Evolutionary conservation across 2,113 vertebrate species (phyloP).

Genomic region (Corythornis vintsioides): DNA sequence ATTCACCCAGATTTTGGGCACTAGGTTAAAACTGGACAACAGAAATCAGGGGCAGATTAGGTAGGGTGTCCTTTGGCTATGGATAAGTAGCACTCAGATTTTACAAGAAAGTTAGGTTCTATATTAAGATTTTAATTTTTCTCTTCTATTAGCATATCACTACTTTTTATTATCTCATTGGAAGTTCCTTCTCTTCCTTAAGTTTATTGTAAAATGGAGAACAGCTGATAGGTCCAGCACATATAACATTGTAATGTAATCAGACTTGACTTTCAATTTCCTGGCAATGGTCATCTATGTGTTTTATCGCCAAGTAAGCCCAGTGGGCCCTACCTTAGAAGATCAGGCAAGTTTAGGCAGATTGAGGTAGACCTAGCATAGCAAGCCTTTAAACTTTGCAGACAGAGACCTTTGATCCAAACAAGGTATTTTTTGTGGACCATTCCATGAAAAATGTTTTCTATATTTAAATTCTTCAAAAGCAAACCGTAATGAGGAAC

Average conservation of each 20-base stretch:
- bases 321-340: neutral
- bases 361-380: neutral
- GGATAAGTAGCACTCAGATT: neutral
- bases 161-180: neutral
- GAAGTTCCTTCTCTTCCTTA: neutral
- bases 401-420: neutral
- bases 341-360: neutral
- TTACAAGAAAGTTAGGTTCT: neutral
- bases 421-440: neutral
- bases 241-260: neutral
- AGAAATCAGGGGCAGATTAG: neutral
- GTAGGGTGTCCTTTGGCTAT: neutral
- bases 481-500: neutral
- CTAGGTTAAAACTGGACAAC: neutral
- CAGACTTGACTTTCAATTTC: neutral
- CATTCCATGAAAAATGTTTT: neutral
- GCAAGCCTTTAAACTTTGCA: neutral
- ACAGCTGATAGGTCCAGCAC: neutral
- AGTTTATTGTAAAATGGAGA: neutral
- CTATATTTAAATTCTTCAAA: neutral
- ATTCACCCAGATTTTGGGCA: neutral
- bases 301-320: neutral
- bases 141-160: neutral
- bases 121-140: neutral
- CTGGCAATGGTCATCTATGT: neutral